These are phyloP conservation scores for Digitonthophagus gazella DNA, from an alignment of 2,888 invertebrate species.

Conservation along the genomic window DNA sequence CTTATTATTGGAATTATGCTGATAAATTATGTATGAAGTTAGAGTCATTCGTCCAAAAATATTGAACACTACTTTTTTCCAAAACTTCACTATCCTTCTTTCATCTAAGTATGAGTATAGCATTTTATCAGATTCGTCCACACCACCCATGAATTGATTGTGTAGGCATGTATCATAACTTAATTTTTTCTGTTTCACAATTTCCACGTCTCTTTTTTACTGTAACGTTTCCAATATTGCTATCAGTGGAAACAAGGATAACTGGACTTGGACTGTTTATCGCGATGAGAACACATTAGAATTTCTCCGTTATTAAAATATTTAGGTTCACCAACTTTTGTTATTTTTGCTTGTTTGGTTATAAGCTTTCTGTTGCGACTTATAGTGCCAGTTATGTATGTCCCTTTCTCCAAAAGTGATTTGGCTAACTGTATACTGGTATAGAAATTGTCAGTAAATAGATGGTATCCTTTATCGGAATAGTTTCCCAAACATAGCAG, in stretches of 20 bases:
- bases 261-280: conserved; percentile 32
- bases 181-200: conserved; percentile 28
- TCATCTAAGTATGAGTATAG: conserved; percentile 36
- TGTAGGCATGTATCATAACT: conserved; percentile 30
- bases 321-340: conserved; percentile 30
- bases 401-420: conserved; percentile 27
- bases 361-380: conserved; percentile 32
- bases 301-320: conserved; percentile 31
- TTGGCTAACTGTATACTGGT: conserved; percentile 32
- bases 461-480: conserved; percentile 35
- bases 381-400: conserved; percentile 33
- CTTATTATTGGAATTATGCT: conserved; percentile 29
- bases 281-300: conserved; percentile 34
- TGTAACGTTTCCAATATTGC: conserved; percentile 29
- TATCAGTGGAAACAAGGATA: conserved; percentile 30
- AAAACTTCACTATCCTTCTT: conserved; percentile 34
- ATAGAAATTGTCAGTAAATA: conserved; percentile 36
- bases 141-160: conserved; percentile 35
- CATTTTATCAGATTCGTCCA: conserved; percentile 37
- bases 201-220: conserved; percentile 24
- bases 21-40: conserved; percentile 36
- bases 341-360: conserved; percentile 30
- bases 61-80: conserved; percentile 38
- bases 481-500: conserved; percentile 34
- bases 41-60: conserved; percentile 36